Percentiles rank a stretch among this genome's conserved stretches.
Conservation (phyloP, 2,888 invertebrate genomes). For the Dermolepida albohirtum region DNA sequence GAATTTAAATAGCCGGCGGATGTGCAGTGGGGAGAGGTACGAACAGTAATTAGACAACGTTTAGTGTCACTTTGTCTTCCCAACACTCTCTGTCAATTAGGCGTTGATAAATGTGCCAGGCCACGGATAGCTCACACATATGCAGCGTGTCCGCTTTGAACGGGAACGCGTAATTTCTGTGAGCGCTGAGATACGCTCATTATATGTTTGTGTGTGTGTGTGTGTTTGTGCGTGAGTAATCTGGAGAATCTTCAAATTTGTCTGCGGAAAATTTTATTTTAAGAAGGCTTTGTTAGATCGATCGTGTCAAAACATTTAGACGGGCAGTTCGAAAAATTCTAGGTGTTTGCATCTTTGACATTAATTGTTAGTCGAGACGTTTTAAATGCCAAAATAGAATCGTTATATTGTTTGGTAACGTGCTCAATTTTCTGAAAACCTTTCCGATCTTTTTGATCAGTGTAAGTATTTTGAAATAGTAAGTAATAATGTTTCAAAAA, state of each 20-base stretch:
- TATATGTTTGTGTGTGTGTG: slow-evolving; percentile 39
- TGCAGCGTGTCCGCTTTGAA: slow-evolving; percentile 21
- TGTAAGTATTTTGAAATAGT: no score
- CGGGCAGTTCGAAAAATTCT: slow-evolving; percentile 17
- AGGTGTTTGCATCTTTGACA: slow-evolving; percentile 11
- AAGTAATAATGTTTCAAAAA: no score
- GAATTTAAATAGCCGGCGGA: slow-evolving; percentile 60
- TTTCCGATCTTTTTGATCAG: no score
- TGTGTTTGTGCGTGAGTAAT: slow-evolving; percentile 46
- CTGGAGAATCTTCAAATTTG: slow-evolving; percentile 60
- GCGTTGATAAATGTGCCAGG: slow-evolving; percentile 64
- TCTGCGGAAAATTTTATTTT: slow-evolving; percentile 52
- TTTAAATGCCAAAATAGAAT: neutral
- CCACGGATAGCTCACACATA: slow-evolving; percentile 45
- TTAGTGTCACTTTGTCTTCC: slow-evolving; percentile 67
- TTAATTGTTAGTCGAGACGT: slow-evolving; percentile 8
- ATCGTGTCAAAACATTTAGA: slow-evolving; percentile 4
- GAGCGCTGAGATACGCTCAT: neutral
- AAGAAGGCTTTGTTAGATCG: slow-evolving; percentile 22
- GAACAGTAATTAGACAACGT: slow-evolving; percentile 65
- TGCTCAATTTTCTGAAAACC: no score
- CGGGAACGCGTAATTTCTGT: slow-evolving; percentile 20
- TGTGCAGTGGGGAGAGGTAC: slow-evolving; percentile 51
- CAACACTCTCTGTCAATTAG: slow-evolving; percentile 65
- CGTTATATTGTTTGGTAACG: no score